Evolutionary conservation across 1,140 invertebrate genomes (phyloP).

Genomic region (Phocides pigmalion): DNA sequence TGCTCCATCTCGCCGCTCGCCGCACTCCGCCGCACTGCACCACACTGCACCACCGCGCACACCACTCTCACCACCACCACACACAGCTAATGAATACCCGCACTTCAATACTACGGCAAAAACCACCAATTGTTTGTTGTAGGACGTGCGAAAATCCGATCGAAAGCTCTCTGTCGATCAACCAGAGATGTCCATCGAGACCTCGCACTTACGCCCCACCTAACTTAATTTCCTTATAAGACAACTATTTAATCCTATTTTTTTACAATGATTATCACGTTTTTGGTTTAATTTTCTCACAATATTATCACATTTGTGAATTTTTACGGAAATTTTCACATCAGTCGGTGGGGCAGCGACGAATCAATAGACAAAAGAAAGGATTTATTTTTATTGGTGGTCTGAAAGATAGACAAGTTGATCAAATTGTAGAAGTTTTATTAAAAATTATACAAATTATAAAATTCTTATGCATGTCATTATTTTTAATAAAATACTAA

Average conservation of each 20-base stretch:
- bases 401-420: slow-evolving; percentile 47
- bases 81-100: slow-evolving; percentile 22
- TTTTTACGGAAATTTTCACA: slow-evolving; percentile 67
- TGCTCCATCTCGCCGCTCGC: slow-evolving; percentile 38
- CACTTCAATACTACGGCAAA: slow-evolving; percentile 44
- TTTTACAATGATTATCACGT: slow-evolving; percentile 39
- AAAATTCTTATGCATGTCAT: too few relatives aligned
- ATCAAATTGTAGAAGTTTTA: background rate
- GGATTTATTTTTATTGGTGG: slow-evolving; percentile 66
- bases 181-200: slow-evolving; percentile 54
- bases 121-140: slow-evolving; percentile 65
- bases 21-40: slow-evolving; percentile 60
- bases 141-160: slow-evolving; percentile 72
- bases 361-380: slow-evolving; percentile 80
- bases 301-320: slow-evolving; percentile 59
- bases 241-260: slow-evolving; percentile 20
- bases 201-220: slow-evolving; percentile 33
- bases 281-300: slow-evolving; percentile 51
- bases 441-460: background rate
- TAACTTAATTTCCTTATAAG: slow-evolving; percentile 9
- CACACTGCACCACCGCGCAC: slow-evolving; percentile 58
- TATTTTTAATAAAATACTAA: too few relatives aligned
- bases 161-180: slow-evolving; percentile 66
- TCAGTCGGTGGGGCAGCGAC: slow-evolving; percentile 78
- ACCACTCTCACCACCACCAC: slow-evolving; percentile 32